Base-by-base conservation (phyloP, 2,888 invertebrate genomes). In the Rhamphomyia laevipes region DNA sequence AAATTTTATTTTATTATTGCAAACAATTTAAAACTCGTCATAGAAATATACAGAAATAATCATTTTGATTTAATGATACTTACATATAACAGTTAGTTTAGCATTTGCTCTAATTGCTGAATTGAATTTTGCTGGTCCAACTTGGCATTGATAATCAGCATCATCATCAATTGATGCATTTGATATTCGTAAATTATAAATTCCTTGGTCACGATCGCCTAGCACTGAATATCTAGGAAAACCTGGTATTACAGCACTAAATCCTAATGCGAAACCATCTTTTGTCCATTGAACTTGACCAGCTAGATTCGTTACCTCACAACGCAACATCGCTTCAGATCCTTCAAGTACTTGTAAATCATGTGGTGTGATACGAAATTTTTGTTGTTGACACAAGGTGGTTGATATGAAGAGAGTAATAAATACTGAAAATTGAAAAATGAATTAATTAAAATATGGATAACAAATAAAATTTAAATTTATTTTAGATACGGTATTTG, bases 111-210 rank as follows among this genome's bases (percentile, higher is more conserved):
- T 74, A 59, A 93, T 92, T 55, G 87, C 84, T 60, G 87, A 86
- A 62, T 84, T 82, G 65, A 82, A 79, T 58, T 82, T 78, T 3
- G 84, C 79, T 0, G 93, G 92, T 43, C 89, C 87, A 46, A 96
- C 91, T 79, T 97, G 96, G 71, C 97, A 97, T 75, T 96, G 92
- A 72, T 86, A 97, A 63, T 89, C 88, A 0, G 91, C 94, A 67
- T 96, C 96, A 66, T 97, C 97, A 58, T 81, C 85, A 41, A 94
- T 74, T 31, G 86, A 85, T 5, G 87, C 90, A 72, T 93, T 89
- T 56, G 81, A 82, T 63, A 97, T 92, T 63, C 84, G 77, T 56
- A 96, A 77, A 74, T 94, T 91, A 75, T 87, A 93, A 53, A 80
- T 81, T 6, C n/a, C n/a, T n/a, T n/a, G n/a, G n/a, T n/a, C n/a